Evolutionary conservation across 1,140 invertebrate genomes (phyloP).

Genomic region (Pseudobourletiella spinata): DNA sequence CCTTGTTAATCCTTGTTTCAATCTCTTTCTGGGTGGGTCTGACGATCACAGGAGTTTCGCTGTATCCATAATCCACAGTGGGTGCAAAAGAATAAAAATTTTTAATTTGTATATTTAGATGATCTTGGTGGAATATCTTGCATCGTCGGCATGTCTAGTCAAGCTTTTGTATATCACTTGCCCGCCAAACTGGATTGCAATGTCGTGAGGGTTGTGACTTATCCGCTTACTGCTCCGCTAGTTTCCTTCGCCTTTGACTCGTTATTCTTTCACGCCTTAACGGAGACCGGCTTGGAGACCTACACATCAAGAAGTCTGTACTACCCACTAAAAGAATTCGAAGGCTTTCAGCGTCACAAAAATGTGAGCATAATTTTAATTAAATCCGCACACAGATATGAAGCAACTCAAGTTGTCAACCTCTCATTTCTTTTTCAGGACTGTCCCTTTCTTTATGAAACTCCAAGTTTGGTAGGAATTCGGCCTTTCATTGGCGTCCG

Average conservation of each 20-base stretch:
- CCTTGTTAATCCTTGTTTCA: too few relatives aligned
- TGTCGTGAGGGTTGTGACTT: constrained; percentile 43
- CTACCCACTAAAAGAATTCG: constrained; percentile 20
- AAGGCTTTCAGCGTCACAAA: constrained; percentile 17
- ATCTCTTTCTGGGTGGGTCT: too few relatives aligned
- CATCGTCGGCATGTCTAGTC: constrained; percentile 48
- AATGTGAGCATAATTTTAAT: constrained; percentile 25
- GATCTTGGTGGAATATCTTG: constrained; percentile 41
- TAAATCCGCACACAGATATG: too few relatives aligned
- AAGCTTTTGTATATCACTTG: constrained; percentile 52
- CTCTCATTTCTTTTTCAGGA: constrained; percentile 16
- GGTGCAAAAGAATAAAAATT: too few relatives aligned
- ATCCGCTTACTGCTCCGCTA: constrained; percentile 62
- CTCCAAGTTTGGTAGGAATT: constrained; percentile 28
- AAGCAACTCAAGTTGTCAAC: too few relatives aligned
- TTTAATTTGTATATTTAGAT: constrained; percentile 15
- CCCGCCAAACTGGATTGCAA: constrained; percentile 30
- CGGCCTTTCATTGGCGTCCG: constrained; percentile 32
- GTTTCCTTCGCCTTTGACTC: constrained; percentile 55
- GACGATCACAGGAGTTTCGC: too few relatives aligned
- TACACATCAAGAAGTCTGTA: constrained; percentile 48
- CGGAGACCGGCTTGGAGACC: constrained; percentile 64
- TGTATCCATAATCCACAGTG: too few relatives aligned
- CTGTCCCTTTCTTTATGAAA: constrained; percentile 27
- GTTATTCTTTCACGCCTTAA: constrained; percentile 62